Evolutionary conservation across 1,140 invertebrate species (phyloP), one percentile per base, ranked within the genome.

Genomic region (Adelges cooleyi): DNA sequence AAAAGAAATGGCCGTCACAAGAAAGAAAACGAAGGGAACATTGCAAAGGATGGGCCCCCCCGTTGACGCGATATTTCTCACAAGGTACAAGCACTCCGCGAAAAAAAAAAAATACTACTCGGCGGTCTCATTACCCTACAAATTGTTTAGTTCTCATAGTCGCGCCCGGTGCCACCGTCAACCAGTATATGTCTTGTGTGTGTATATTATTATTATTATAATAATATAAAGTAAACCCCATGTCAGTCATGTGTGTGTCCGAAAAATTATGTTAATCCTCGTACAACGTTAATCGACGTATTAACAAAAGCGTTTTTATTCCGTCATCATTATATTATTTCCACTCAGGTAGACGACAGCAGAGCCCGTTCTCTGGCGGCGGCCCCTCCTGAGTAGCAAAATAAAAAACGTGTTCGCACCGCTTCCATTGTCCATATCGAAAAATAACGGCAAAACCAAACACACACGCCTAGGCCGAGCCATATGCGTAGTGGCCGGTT

Each of bases 231-330:
- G 5, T 6, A 33, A 33, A 33, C 29, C 29, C 56, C 56, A 33
- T 29, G 56, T 62, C 56, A 62, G 42, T 62, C 56, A 62, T 62
- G 56, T 62, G 56, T 62, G 56, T 62, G 56, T 62, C 56, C 56
- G 56, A 62, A 62, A 62, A 62, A 62, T 62, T 62, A 62, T 62
- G 56, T 62, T 62, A 62, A 62, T 62, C 56, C 56, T 62, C 17
- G 18, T 33, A 29, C 23, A 62, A 62, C 56, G 56, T 62, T 62
- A 62, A 62, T 62, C 56, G 56, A 62, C 56, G 42, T 62, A 62
- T 62, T 62, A 62, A 62, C 56, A 62, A 62, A 62, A 46, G 40
- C 23, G 15, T 46, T 62, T 62, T 59, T 62, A 15, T 20, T 25
- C 25, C 42, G 23, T 46, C 23, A 18, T 29, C 54, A 44, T 59